Evolutionary conservation across 1,140 invertebrate genomes (phyloP), one percentile per base, ranked within the genome.

Genomic region (Cotesia glomerata): DNA sequence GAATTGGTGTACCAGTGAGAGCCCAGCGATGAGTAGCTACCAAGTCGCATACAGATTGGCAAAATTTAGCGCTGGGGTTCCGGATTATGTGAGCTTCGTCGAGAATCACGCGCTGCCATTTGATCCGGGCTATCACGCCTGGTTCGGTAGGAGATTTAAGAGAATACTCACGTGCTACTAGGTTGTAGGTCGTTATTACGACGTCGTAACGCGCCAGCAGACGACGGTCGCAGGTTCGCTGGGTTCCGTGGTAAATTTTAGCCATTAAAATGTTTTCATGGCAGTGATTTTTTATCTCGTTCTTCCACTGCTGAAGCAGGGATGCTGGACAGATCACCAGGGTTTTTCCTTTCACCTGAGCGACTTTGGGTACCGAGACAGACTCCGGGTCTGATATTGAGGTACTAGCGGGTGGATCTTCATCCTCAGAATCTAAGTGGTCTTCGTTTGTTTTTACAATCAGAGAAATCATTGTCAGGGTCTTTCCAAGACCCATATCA

Each of bases 401-500:
- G 11, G 8, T 45, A 26, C 26, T 26, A 2, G 39, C 11, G 2
- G 39, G 11, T 45, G 8, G 7, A 11, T 45, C 11, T 9, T 45
- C 39, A 5, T 45, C 39, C 5, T 45, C 39, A 1, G 39, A 45
- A 5, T 45, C 39, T 0, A 45, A 5, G 11, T 45, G 39, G 11
- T 45, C 39, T 11, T 45, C 39, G 39, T 45, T 45, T 45, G 39
- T 9, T 45, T 45, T 45, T 2, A 45, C 39, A 11, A 45, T 45
- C 5, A 97, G 83, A 0, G 95, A 91, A 73, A 98, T 95, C 92
- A 97, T 96, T 0, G 95, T 96, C 5, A 98, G 84, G 0, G 97
- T 98, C 86, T 98, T 98, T 0, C 95, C 95, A 0, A 95, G 85
- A 36, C 97, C 97, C 97, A 98, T 98, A 82, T 98, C 96, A 88